Evolutionary conservation across 2,888 invertebrate genomes (phyloP), one percentile per base, ranked within the genome.

Genomic region (Pyralis farinalis): DNA sequence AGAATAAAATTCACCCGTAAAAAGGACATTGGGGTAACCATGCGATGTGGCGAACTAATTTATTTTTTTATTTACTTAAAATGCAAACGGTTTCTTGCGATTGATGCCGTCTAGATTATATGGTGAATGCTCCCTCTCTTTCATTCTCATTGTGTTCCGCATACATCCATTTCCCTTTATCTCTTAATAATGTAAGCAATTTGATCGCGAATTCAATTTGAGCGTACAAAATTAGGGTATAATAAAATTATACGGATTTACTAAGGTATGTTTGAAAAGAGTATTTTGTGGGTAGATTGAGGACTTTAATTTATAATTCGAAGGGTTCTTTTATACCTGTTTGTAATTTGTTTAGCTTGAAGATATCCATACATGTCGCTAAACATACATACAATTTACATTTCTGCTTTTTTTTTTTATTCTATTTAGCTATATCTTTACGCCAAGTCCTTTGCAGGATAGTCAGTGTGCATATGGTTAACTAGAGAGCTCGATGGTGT

Each of bases 231-330:
- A 70, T 71, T 64, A 68, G 63, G 57, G 75, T 72, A 72, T 71
- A 79, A 84, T 83, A 83, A 86, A 87, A 86, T 87, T 87, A 87
- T 86, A 84, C 85, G 72, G 81, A 71, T 74, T 76, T 70, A n/a
- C 25, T 10, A 10, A 28, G 28, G 39, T 39, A 33, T n/a, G 32
- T 32, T 16, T 16, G 4, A 16, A 16, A 16, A 30, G 29, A 9
- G 9, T 16, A 38, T 20, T 12, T 27, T 39, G 39, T 33, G 37
- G 37, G 7, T 11, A 20, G 12, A 30, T 37, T 37, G 39, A 27
- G 28, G 33, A 12, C 8, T 33, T 27, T 33, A 39, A 39, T 39
- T 39, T 37, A 11, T 39, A 16, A 16, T 16, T 16, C 16, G 20
- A 20, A 32, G 39, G 39, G 39, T 16, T 27, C 27, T 39, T 34